These are phyloP conservation scores for Lamproptera curius DNA, from an alignment of 2,888 invertebrate species.

Conservation along the genomic window DNA sequence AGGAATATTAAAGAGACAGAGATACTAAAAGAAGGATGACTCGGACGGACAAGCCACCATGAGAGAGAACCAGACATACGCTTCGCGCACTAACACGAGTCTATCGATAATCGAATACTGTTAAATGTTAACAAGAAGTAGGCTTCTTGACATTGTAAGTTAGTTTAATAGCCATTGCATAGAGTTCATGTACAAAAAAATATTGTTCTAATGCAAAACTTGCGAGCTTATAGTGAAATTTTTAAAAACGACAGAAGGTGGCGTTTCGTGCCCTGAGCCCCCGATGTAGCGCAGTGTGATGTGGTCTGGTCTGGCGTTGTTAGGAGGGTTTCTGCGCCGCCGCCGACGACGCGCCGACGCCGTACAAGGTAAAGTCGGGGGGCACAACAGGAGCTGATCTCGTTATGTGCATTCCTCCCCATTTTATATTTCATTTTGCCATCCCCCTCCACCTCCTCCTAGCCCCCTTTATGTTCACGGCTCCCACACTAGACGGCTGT, in stretches of 20 bases:
- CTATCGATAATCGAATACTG: slow-evolving; percentile 3
- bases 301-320: slow-evolving; percentile 65
- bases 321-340: slow-evolving; percentile 52
- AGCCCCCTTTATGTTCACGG: slow-evolving; percentile 31
- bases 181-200: slow-evolving; percentile 24
- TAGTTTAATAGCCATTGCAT: slow-evolving; percentile 22
- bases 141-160: slow-evolving; percentile 22
- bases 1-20: slow-evolving; percentile 1
- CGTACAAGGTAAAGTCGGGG: slow-evolving; percentile 67
- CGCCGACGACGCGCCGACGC: slow-evolving; percentile 33
- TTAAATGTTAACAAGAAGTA: slow-evolving; percentile 10
- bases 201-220: slow-evolving; percentile 34
- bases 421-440: slow-evolving; percentile 41
- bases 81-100: slow-evolving; percentile 9
- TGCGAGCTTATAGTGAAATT: slow-evolving; percentile 71
- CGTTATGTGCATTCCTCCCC: slow-evolving; percentile 57
- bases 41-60: slow-evolving; percentile 33
- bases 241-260: slow-evolving; percentile 75
- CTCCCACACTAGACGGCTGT: slow-evolving; percentile 1
- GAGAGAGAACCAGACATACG: slow-evolving; percentile 23
- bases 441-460: too few relatives aligned
- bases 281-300: slow-evolving; percentile 73
- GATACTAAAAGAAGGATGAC: slow-evolving; percentile 2
- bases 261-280: slow-evolving; percentile 69
- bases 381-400: slow-evolving; percentile 64